Evolutionary conservation across 2,888 invertebrate species (phyloP), one percentile per base, ranked within the genome.

Genomic region (Hylaea fasciaria): DNA sequence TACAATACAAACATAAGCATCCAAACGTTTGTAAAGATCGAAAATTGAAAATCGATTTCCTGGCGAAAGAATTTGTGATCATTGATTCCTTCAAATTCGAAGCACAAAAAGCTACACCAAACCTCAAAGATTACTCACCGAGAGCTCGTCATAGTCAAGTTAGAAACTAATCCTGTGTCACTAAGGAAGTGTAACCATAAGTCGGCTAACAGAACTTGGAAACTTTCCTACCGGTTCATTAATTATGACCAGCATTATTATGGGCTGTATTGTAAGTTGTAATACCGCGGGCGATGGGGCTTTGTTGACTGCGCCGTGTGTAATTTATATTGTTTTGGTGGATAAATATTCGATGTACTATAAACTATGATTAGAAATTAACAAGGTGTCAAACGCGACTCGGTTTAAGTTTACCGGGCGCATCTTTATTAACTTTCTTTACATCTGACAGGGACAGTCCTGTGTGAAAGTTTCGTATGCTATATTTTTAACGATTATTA

Each of bases 151-250:
- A 41, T 28, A 39, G 11, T 35, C 28, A 46, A 56, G 40, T 56
- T 56, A n/a, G 16, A 57, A 71, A 72, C 68, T 70, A 72, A 74
- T 73, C 71, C 66, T 65, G 65, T 71, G 72, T 64, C 69, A 67
- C 68, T 68, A 59, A 66, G 68, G 67, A 71, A 71, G 69, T 71
- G 66, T 70, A 70, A 76, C 73, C 77, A 73, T 78, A 76, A 80
- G 78, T 78, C 73, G 68, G 76, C 69, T 72, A 65, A 63, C 63
- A 63, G 50, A 76, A 74, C 70, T 75, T 73, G 48, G 57, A 43
- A 68, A 69, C 64, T 69, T 71, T 58, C 57, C 50, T 62, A 68
- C 63, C 56, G 61, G 59, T 64, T 69, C 73, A 74, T 74, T 74
- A 73, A 76, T 77, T 76, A 77, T 73, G 68, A 69, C 59, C 48